Conservation (phyloP, 2,888 invertebrate species). For the Macaria notata region DNA sequence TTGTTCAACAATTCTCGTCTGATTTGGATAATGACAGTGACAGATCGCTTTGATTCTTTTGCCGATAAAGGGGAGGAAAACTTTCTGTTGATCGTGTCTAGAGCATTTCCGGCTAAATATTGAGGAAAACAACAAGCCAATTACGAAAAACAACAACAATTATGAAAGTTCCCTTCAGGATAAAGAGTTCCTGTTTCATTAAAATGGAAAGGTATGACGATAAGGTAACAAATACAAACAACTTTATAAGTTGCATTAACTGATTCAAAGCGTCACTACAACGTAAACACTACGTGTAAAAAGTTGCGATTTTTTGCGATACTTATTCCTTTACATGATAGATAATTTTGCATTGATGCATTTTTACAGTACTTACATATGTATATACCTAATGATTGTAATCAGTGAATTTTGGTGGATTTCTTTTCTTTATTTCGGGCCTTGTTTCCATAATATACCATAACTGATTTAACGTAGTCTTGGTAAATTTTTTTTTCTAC, state of each 20-base stretch:
- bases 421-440: too few species aligned
- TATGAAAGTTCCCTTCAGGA: conserved; percentile 7
- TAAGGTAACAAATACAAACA: neutral
- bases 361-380: too few species aligned
- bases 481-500: too few species aligned
- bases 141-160: conserved; percentile 7
- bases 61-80: conserved; percentile 17
- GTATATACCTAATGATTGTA: too few species aligned
- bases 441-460: too few species aligned
- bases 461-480: too few species aligned
- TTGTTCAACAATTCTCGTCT: conserved; percentile 18
- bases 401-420: too few species aligned
- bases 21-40: conserved; percentile 22
- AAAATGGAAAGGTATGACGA: neutral
- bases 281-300: too few species aligned
- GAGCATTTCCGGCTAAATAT: conserved; percentile 10
- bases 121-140: conserved; percentile 16
- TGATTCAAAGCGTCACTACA: neutral
- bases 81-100: conserved; percentile 3
- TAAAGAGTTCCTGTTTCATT: conserved; percentile 1
- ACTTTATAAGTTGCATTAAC: too few species aligned
- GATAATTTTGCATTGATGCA: too few species aligned
- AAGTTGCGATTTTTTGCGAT: too few species aligned
- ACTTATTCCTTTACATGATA: too few species aligned
- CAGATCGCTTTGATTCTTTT: conserved; percentile 18